A percentile compares a stretch with the other conserved stretches of the same genome.
Conservation (phyloP, 2,113 vertebrate species). For the Sitta europaea region DNA sequence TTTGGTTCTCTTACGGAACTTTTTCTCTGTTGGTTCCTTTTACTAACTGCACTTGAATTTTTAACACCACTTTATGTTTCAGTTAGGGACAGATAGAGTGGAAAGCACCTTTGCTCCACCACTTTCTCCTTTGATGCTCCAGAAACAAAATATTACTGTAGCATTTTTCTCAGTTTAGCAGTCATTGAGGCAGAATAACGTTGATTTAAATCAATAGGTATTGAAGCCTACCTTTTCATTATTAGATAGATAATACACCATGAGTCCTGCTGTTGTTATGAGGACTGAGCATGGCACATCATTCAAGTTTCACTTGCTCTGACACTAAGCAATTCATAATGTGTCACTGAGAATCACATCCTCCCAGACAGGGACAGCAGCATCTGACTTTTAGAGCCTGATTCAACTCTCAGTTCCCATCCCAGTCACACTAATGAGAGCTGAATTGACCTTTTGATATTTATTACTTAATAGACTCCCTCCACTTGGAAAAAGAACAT, state of each 20-base stretch:
- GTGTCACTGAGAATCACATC: neutral
- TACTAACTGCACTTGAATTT: neutral
- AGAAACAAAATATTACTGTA: neutral
- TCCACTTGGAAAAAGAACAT: neutral
- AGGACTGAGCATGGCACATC: neutral
- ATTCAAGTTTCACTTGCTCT: neutral
- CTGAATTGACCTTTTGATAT: neutral
- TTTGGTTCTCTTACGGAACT: neutral
- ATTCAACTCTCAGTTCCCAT: neutral
- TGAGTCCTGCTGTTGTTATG: neutral
- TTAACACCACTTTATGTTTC: neutral
- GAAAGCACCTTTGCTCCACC: neutral
- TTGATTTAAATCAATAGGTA: neutral
- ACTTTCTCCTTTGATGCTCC: neutral
- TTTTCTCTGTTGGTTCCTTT: neutral
- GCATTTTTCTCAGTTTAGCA: neutral
- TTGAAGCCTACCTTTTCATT: neutral
- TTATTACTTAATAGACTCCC: neutral
- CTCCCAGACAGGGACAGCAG: neutral
- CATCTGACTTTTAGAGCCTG: neutral
- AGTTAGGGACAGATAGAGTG: neutral
- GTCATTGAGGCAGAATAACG: neutral
- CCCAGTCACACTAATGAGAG: neutral
- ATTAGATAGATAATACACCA: neutral
- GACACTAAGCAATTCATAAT: neutral